Evolutionary conservation across 2,797 vertebrate genomes (phyloP).

Genomic region (Amphiprion clarkii): DNA sequence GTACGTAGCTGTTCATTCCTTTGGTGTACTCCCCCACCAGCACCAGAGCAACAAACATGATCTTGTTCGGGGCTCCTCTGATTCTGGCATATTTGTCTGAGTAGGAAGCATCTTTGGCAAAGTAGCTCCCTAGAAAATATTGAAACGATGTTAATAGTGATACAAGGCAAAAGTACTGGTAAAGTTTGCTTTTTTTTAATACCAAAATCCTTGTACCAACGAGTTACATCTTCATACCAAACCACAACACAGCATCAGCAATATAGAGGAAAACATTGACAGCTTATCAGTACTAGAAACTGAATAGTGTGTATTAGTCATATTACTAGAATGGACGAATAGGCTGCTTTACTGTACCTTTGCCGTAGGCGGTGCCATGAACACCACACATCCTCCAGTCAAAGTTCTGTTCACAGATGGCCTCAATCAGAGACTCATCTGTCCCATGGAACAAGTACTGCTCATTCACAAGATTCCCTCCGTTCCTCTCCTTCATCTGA

Average conservation of each 20-base stretch:
- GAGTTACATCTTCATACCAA: too few relatives aligned
- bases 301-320: neutral
- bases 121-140: conserved; percentile 90
- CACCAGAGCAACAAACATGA: conserved; percentile 92
- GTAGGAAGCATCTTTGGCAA: conserved; percentile 92
- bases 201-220: too few relatives aligned
- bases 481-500: conserved; percentile 82
- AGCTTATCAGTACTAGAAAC: too few relatives aligned
- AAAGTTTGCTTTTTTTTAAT: too few relatives aligned
- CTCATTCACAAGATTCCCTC: conserved; percentile 70
- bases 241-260: too few relatives aligned
- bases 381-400: conserved; percentile 88
- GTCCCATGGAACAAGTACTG: conserved; percentile 87
- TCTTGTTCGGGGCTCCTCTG: conserved; percentile 47
- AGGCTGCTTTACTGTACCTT: conserved; percentile 72
- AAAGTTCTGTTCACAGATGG: conserved; percentile 90
- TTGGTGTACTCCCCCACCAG: conserved; percentile 89
- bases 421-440: conserved; percentile 65
- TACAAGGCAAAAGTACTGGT: neutral
- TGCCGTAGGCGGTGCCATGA: conserved; percentile 84
- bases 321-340: neutral
- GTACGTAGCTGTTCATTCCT: conserved; percentile 78
- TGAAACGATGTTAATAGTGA: neutral
- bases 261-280: too few relatives aligned
- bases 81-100: conserved; percentile 85